phyloP scores from a whole-genome alignment of 1,140 invertebrate species.

The Cydia amplana region DNA sequence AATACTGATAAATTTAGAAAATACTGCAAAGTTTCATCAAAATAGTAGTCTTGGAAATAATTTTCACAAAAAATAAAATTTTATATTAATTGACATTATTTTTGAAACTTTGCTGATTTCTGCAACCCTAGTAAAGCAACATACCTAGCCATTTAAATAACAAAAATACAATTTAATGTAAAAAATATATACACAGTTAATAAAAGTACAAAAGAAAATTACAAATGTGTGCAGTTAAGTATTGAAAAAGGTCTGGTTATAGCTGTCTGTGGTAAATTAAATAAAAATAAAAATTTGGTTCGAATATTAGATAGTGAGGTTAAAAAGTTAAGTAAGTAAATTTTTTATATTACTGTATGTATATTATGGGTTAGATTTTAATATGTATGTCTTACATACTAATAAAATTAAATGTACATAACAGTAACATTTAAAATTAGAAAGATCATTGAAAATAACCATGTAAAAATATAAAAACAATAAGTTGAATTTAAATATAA shows the following conservation, averaged over 20 bases:
- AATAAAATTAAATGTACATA: not conserved
- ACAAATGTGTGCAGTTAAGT: too few species aligned
- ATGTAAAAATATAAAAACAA: not conserved
- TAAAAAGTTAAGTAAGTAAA: too few species aligned
- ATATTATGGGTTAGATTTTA: not conserved
- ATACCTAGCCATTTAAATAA: slow-evolving; percentile 18
- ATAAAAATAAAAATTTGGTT: too few species aligned
- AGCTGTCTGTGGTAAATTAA: too few species aligned
- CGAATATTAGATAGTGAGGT: too few species aligned
- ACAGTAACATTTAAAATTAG: not conserved
- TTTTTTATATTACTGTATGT: too few species aligned
- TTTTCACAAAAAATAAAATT: not conserved
- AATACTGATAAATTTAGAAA: slow-evolving; percentile 31
- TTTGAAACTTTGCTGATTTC: slow-evolving; percentile 17
- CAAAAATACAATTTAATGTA: not conserved
- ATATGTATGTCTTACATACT: not conserved
- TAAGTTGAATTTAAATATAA: not conserved
- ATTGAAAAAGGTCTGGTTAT: too few species aligned
- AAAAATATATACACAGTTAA: not conserved
- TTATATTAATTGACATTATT: not conserved
- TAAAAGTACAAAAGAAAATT: not conserved
- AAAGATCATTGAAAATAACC: too few species aligned
- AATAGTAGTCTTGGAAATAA: not conserved
- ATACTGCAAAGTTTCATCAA: slow-evolving; percentile 18
- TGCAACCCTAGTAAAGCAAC: slow-evolving; percentile 30